phyloP scores from a whole-genome alignment of 2,797 vertebrate genomes.

The Rhincodon typus region DNA sequence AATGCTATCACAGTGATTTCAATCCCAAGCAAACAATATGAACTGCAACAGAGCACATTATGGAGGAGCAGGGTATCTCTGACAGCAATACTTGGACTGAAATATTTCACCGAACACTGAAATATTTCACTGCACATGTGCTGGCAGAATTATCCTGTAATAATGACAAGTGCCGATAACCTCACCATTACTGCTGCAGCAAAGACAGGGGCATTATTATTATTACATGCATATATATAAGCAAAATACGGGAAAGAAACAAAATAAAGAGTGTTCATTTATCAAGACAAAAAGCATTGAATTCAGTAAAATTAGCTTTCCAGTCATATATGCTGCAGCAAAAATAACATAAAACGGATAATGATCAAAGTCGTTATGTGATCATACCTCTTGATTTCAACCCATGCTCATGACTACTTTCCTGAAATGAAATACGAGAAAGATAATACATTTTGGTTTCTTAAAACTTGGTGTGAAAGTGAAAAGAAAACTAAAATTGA shows the following conservation, averaged over 20 bases:
- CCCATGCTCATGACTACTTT: neutral
- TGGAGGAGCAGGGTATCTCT: neutral
- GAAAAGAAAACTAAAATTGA: slow-evolving; percentile 1
- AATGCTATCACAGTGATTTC: neutral
- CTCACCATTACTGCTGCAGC: neutral
- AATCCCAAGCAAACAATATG: neutral
- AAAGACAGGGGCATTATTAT: neutral
- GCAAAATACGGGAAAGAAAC: neutral
- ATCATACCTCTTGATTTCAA: neutral
- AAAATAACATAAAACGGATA: neutral
- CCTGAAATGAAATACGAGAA: neutral
- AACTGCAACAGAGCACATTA: neutral
- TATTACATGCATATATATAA: neutral
- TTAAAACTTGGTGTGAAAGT: neutral
- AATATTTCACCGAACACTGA: neutral
- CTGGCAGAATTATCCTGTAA: neutral
- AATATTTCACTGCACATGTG: neutral
- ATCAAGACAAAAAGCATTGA: neutral
- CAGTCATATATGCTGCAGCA: neutral
- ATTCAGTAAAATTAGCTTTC: neutral
- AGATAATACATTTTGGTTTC: neutral
- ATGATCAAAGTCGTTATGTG: neutral
- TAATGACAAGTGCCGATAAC: neutral
- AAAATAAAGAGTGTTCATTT: neutral
- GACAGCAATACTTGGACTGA: neutral